Percentiles rank a stretch among this genome's conserved stretches.
Evolutionary conservation across 2,113 vertebrate species (phyloP).

Genomic region (Nannospalax galili): DNA sequence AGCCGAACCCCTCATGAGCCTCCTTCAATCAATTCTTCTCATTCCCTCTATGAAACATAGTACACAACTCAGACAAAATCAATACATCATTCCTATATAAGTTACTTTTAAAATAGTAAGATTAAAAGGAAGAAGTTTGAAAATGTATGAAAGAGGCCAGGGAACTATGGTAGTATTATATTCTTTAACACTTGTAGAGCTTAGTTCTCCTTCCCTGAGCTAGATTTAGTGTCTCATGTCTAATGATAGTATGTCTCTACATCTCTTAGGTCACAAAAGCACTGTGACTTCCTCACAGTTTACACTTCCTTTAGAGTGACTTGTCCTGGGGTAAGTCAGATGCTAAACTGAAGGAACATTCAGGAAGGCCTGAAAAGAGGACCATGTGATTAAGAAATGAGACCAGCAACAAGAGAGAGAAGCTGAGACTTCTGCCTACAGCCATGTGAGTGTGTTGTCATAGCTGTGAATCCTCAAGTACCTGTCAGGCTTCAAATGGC

Average conservation of each 20-base stretch:
- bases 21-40: not conserved
- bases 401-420: not conserved
- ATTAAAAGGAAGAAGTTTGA: too few relatives aligned
- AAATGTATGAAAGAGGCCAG: too few relatives aligned
- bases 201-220: not conserved
- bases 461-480: not conserved
- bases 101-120: too few relatives aligned
- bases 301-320: not conserved
- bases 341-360: not conserved
- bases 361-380: not conserved
- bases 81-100: too few relatives aligned
- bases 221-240: not conserved
- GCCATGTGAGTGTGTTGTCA: not conserved
- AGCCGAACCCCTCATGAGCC: not conserved
- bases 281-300: not conserved
- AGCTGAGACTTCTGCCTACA: not conserved
- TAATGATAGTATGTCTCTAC: not conserved
- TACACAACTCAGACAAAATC: too few relatives aligned
- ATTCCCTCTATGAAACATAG: too few relatives aligned
- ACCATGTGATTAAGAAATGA: not conserved
- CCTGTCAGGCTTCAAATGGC: not conserved
- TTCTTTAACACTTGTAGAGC: not conserved
- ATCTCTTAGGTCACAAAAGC: not conserved
- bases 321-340: not conserved
- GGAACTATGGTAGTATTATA: too few relatives aligned